These are phyloP conservation scores for Steatocranus sp. DNA, from an alignment of 2,797 vertebrate species.

Conservation along the genomic window DNA sequence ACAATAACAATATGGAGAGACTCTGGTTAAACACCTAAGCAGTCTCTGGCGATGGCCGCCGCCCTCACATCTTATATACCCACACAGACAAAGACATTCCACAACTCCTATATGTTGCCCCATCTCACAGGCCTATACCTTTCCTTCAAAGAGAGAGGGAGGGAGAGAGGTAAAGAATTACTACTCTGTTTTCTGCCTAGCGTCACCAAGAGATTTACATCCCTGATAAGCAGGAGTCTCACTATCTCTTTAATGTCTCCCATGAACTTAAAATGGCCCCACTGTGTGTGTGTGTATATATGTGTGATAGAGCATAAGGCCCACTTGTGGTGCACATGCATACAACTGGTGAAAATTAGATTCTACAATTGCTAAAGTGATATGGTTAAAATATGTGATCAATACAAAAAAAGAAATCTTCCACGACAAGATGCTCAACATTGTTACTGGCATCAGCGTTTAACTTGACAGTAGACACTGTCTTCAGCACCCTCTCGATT, in stretches of 20 bases:
- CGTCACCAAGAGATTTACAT: fast-evolving
- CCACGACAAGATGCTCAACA: too few relatives aligned
- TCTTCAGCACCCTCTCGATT: fast-evolving
- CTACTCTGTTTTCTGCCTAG: fast-evolving
- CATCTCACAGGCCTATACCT: fast-evolving
- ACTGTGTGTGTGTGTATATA: fast-evolving
- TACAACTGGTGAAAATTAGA: not conserved
- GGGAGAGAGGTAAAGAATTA: not conserved
- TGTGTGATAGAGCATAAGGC: not conserved
- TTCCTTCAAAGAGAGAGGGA: not conserved
- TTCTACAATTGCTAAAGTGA: not conserved
- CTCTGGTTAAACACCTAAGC: not conserved
- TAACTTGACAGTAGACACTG: fast-evolving
- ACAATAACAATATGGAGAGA: not conserved
- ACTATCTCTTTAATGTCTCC: fast-evolving
- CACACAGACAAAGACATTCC: not conserved
- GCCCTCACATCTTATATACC: not conserved
- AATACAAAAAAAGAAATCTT: not conserved
- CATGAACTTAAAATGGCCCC: fast-evolving
- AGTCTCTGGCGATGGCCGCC: fast-evolving
- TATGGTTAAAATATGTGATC: not conserved
- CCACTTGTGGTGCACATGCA: fast-evolving
- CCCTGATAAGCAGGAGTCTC: not conserved
- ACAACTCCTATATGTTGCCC: not conserved
- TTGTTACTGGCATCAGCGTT: not conserved